Evolutionary conservation across 2,797 vertebrate species (phyloP), one percentile per base, ranked within the genome.

Genomic region (Xiphorhynchus erythropygius): DNA sequence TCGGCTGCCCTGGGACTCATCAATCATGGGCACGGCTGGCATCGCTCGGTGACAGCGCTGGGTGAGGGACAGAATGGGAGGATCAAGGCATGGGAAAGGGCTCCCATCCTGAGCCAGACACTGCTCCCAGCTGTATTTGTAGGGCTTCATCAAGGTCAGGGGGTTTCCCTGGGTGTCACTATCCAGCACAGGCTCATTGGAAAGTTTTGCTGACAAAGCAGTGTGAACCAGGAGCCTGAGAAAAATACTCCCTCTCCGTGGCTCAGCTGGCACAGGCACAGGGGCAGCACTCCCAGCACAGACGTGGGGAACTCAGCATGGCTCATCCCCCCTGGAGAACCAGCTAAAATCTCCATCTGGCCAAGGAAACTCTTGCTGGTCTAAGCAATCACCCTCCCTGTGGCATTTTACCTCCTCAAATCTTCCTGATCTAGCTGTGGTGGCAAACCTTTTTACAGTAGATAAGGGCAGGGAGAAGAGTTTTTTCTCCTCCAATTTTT

Each of bases 31-130:
- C 67, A 32, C 2, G 33, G 63, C 82, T 77, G 82, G 92, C 81
- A n/a, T 41, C 21, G 24, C 81, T 83, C 47, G 3, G 42, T 16
- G 57, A 33, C 44, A 17, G 59, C 44, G 1, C 53, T 1, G 49
- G 74, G 41, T 0, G 0, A 89, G 63, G 0, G 2, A 67, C 0
- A 1, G 47, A 89, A 28, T 17, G 41, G 49, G 23, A 79, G 74
- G 41, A 87, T 82, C 80, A 42, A 77, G 44, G 50, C 89, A 28
- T 1, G 10, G 39, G 52, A 41, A 84, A 0, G 0, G 65, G 60
- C 37, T 30, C 9, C 1, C 16, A 11, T 30, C 42, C 53, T 2
- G 9, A 65, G 90, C 27, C 89, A 53, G 63, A 13, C 35, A 4
- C 46, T 3, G 47, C 63, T 82, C 83, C 56, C 52, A 4, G 89